A percentile compares a stretch with the other conserved stretches of the same genome.
Evolutionary conservation across 2,888 invertebrate genomes (phyloP).

Genomic region (Drosophila niveifrons): DNA sequence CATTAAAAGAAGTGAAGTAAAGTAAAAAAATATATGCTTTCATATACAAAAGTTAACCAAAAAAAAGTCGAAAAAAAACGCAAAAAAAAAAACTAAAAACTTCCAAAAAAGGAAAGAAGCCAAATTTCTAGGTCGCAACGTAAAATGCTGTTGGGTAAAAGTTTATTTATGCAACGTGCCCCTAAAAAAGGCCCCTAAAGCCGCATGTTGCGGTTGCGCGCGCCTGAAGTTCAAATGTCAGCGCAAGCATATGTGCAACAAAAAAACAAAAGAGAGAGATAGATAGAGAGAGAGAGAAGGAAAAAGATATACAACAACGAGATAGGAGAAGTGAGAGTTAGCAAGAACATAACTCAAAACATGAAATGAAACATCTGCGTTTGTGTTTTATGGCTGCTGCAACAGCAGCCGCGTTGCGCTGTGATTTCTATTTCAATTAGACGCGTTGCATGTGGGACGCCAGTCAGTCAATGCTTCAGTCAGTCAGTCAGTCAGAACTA

Average conservation of each 20-base stretch:
- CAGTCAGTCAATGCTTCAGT: conserved; percentile 28
- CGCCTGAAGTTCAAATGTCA: conserved; percentile 76
- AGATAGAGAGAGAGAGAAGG: conserved; percentile 12
- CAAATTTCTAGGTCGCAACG: conserved; percentile 68
- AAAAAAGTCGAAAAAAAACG: conserved; percentile 31
- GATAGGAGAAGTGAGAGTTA: conserved; percentile 28
- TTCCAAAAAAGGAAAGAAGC: conserved; percentile 41
- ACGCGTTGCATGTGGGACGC: conserved; percentile 64
- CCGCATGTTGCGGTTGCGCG: conserved; percentile 66
- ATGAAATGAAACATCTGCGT: conserved; percentile 73
- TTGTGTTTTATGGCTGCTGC: conserved; percentile 35
- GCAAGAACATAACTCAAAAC: conserved; percentile 60
- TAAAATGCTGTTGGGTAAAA: conserved; percentile 41
- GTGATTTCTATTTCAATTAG: conserved; percentile 75
- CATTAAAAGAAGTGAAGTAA: conserved; percentile 27
- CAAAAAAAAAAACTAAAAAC: conserved; percentile 39
- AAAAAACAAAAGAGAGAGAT: conserved; percentile 6
- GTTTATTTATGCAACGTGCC: conserved; percentile 71
- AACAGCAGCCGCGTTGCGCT: conserved; percentile 38
- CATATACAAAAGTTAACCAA: neutral
- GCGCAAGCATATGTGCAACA: conserved; percentile 26
- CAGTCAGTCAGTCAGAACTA: conserved; percentile 35
- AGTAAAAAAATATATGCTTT: conserved; percentile 19
- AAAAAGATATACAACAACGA: conserved; percentile 9
- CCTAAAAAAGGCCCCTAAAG: conserved; percentile 27